These are phyloP conservation scores for Papilio demoleus DNA, from an alignment of 2,888 invertebrate species.

Conservation along the genomic window DNA sequence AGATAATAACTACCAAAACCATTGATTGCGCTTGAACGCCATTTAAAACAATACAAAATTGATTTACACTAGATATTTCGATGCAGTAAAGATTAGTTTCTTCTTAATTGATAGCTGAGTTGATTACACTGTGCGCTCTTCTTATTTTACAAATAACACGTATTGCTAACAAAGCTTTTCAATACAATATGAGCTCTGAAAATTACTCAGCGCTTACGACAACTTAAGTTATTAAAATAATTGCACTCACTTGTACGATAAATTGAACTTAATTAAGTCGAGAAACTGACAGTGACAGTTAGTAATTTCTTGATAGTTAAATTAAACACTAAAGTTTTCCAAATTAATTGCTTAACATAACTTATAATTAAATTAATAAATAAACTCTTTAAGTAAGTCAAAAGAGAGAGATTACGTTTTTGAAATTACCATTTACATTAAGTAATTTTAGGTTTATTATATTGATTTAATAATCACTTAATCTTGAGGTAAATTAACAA, in stretches of 20 bases:
- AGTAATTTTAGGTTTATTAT: too few relatives aligned
- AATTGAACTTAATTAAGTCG: slow-evolving; percentile 16
- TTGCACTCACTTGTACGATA: slow-evolving; percentile 3
- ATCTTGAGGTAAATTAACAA: slow-evolving; percentile 22
- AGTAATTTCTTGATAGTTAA: slow-evolving; percentile 7
- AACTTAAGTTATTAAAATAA: slow-evolving; percentile 4
- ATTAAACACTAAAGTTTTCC: background rate
- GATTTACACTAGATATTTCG: too few relatives aligned
- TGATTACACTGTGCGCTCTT: too few relatives aligned
- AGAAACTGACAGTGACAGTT: background rate
- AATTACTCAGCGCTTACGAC: background rate
- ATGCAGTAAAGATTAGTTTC: too few relatives aligned
- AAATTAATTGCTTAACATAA: background rate
- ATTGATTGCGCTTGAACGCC: too few relatives aligned
- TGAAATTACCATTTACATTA: too few relatives aligned
- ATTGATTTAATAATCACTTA: too few relatives aligned
- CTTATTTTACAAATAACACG: background rate
- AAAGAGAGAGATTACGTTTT: too few relatives aligned
- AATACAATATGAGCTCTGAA: background rate
- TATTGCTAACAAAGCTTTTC: background rate
- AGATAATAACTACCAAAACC: background rate
- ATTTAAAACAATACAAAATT: too few relatives aligned
- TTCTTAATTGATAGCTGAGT: too few relatives aligned
- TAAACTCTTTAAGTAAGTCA: background rate
- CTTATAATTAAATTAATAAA: background rate